phyloP scores from a whole-genome alignment of 2,797 vertebrate species.

The Sebastes glaucus region DNA sequence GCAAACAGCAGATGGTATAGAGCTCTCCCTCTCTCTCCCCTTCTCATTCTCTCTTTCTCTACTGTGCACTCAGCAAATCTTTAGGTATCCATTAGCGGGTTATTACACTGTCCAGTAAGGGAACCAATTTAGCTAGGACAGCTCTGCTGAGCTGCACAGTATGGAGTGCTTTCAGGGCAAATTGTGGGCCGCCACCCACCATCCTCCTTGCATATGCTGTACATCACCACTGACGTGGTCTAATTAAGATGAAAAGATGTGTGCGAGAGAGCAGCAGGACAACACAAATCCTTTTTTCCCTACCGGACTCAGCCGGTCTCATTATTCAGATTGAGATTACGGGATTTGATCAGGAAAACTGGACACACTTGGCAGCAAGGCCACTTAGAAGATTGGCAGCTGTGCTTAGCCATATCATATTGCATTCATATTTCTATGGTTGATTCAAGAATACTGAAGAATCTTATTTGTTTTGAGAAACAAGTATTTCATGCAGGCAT shows the following conservation, averaged over 20 bases:
- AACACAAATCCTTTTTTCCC: background rate
- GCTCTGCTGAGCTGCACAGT: constrained; percentile 81
- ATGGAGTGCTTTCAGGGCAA: constrained; percentile 77
- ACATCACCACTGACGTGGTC: constrained; percentile 70
- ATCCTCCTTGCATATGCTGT: constrained; percentile 52
- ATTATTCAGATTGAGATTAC: constrained; percentile 15
- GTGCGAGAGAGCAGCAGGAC: constrained; percentile 23
- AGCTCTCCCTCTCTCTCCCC: constrained; percentile 2
- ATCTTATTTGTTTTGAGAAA: background rate
- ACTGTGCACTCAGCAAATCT: constrained; percentile 74
- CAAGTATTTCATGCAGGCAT: background rate
- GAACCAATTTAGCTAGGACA: constrained; percentile 74
- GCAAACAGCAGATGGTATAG: constrained; percentile 21
- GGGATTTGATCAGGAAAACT: constrained; percentile 8
- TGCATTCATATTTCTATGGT: background rate
- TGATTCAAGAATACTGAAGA: background rate
- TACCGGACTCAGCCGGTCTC: background rate
- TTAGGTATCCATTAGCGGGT: constrained; percentile 77
- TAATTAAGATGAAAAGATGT: constrained; percentile 74
- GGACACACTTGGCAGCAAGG: background rate
- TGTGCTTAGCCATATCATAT: background rate
- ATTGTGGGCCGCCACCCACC: constrained; percentile 56
- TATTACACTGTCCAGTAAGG: constrained; percentile 76
- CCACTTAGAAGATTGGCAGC: background rate
- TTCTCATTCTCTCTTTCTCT: constrained; percentile 27